phyloP scores from a whole-genome alignment of 1,140 invertebrate species.

The Carcinoscorpius rotundicauda region DNA sequence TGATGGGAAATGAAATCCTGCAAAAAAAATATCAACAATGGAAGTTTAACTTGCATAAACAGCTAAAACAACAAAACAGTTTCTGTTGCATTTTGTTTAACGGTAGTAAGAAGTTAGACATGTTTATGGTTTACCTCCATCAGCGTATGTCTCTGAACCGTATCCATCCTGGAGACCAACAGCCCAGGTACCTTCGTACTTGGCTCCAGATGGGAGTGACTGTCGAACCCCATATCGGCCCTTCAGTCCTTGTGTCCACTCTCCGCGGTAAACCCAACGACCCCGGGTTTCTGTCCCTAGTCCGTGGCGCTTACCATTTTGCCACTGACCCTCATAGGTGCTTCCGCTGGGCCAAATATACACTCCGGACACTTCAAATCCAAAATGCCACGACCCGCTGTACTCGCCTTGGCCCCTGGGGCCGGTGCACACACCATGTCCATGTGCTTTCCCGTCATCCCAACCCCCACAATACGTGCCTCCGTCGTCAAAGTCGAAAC shows the following conservation, averaged over 20 bases:
- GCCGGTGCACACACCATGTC: conserved; percentile 91
- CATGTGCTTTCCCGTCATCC: conserved; percentile 97
- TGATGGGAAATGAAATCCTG: too few relatives aligned
- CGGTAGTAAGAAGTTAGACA: too few relatives aligned
- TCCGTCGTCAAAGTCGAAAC: conserved; percentile 99
- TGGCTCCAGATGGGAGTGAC: conserved; percentile 67
- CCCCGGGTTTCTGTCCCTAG: conserved; percentile 92
- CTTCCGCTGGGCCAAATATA: conserved; percentile 96
- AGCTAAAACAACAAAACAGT: too few relatives aligned
- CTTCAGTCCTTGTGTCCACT: conserved; percentile 99
- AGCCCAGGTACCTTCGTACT: conserved; percentile 99
- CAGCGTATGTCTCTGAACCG: conserved; percentile 97
- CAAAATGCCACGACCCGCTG: conserved; percentile 96
- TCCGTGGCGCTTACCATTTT: conserved; percentile 97
- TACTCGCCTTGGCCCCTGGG: conserved; percentile 97
- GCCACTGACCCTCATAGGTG: conserved; percentile 97
- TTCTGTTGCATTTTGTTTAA: too few relatives aligned
- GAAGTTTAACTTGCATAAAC: too few relatives aligned
- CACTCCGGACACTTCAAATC: conserved; percentile 82
- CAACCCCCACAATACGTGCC: conserved; percentile 99
- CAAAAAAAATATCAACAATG: background rate
- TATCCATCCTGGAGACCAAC: conserved; percentile 98
- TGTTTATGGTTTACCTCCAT: conserved; percentile 60
- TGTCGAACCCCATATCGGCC: conserved; percentile 89
- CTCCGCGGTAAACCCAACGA: conserved; percentile 94